phyloP scores from a whole-genome alignment of 2,797 vertebrate genomes.

The Arrhamphus sclerolepis region DNA sequence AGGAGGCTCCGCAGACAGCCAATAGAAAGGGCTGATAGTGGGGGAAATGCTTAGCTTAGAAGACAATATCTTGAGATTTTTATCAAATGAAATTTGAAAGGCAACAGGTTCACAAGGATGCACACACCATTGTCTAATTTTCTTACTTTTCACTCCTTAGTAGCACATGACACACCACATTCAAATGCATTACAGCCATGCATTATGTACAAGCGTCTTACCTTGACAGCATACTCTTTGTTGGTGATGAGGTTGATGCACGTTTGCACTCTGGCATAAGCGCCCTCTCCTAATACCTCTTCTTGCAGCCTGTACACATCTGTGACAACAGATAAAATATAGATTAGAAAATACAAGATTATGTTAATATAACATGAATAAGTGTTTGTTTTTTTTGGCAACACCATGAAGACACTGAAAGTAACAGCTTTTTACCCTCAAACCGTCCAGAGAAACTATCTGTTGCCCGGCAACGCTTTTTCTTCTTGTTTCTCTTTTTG shows the following conservation, averaged over 20 bases:
- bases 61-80: too few relatives aligned
- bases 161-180: too few relatives aligned
- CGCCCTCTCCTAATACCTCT: conserved; percentile 94
- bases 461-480: conserved; percentile 95
- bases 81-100: too few relatives aligned
- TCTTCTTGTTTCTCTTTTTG: conserved; percentile 98
- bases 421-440: conserved; percentile 83
- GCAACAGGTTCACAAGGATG: too few relatives aligned
- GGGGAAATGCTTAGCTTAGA: too few relatives aligned
- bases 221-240: conserved; percentile 98
- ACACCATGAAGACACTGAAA: background rate
- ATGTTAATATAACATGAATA: too few relatives aligned
- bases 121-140: too few relatives aligned
- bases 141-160: too few relatives aligned
- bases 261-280: conserved; percentile 94
- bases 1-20: conserved; percentile 41
- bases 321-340: conserved; percentile 45
- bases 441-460: conserved; percentile 97
- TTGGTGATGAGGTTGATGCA: conserved; percentile 96
- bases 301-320: conserved; percentile 97
- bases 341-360: too few relatives aligned
- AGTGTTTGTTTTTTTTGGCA: too few relatives aligned
- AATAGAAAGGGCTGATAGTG: conserved; percentile 3
- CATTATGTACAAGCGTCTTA: conserved; percentile 52
- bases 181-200: conserved; percentile 1